Evolutionary conservation across 2,888 invertebrate genomes (phyloP).

Genomic region (Cosmopolites sordidus): DNA sequence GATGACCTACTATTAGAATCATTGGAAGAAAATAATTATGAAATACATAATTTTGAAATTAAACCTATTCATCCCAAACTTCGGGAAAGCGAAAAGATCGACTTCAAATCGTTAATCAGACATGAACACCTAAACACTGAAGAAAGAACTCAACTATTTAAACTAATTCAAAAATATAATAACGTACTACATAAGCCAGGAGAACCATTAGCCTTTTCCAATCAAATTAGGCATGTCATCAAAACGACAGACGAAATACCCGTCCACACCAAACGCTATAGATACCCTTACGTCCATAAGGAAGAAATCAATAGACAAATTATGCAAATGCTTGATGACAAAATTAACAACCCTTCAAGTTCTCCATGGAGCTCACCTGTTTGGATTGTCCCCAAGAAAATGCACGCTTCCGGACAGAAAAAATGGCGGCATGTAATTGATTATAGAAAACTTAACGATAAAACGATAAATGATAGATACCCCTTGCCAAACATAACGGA

Average conservation of each 20-base stretch:
- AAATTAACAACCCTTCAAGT: conserved; percentile 23
- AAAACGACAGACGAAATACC: conserved; percentile 22
- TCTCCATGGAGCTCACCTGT: conserved; percentile 31
- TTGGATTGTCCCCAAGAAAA: conserved; percentile 31
- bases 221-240: conserved; percentile 21
- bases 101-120: too few species aligned
- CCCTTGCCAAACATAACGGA: conserved; percentile 29
- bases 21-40: too few species aligned
- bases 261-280: conserved; percentile 25
- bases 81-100: not conserved
- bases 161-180: conserved; percentile 2
- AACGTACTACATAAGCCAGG: conserved; percentile 8
- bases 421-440: too few species aligned
- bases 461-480: conserved; percentile 26
- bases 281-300: too few species aligned
- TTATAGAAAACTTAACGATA: conserved; percentile 4
- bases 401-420: too few species aligned
- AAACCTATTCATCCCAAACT: not conserved
- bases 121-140: conserved; percentile 4
- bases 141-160: not conserved
- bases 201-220: conserved; percentile 3
- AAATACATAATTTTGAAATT: not conserved
- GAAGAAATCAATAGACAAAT: too few species aligned
- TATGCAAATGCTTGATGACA: conserved; percentile 25
- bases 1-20: too few species aligned